A percentile compares a stretch with the other conserved stretches of the same genome.
Conservation (phyloP, 1,140 invertebrate species). For the Lordiphosa clarofinis region DNA sequence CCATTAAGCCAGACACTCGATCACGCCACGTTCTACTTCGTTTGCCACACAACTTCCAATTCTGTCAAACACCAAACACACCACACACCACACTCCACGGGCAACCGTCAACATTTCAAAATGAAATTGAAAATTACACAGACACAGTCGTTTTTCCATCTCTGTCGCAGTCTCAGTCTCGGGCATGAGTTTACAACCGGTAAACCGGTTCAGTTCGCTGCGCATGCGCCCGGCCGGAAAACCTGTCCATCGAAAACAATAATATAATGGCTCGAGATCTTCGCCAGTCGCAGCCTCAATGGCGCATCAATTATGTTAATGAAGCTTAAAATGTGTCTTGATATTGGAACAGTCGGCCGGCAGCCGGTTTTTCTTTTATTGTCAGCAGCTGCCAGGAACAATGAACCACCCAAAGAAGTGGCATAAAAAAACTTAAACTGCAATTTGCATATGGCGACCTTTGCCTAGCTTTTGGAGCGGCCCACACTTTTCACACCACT, state of each 20-base stretch:
- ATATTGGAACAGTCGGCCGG: constrained; percentile 63
- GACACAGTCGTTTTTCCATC: constrained; percentile 15
- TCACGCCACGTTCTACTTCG: constrained; percentile 25
- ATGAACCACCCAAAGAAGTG: constrained; percentile 15
- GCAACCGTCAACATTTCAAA: constrained; percentile 30
- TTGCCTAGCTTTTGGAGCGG: constrained; percentile 26
- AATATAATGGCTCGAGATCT: constrained; percentile 50
- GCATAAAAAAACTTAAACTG: constrained; percentile 15
- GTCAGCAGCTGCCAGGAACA: constrained; percentile 25
- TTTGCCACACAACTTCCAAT: constrained; percentile 5
- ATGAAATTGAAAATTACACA: constrained; percentile 69
- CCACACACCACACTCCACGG: not conserved
- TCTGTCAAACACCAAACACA: constrained; percentile 11
- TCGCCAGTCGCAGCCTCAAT: constrained; percentile 45
- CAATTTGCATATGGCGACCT: constrained; percentile 67
- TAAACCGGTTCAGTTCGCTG: constrained; percentile 53
- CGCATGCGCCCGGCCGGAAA: constrained; percentile 53
- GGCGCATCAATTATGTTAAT: constrained; percentile 77
- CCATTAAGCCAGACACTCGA: constrained; percentile 27
- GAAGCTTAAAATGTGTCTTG: constrained; percentile 70
- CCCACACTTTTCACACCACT: constrained; percentile 35
- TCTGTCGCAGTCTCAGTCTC: constrained; percentile 19
- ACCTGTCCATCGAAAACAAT: constrained; percentile 60
- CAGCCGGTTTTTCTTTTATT: constrained; percentile 54
- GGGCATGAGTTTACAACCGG: constrained; percentile 11